Evolutionary conservation across 2,797 vertebrate genomes (phyloP), one percentile per base, ranked within the genome.

Genomic region (Moxostoma hubbsi): DNA sequence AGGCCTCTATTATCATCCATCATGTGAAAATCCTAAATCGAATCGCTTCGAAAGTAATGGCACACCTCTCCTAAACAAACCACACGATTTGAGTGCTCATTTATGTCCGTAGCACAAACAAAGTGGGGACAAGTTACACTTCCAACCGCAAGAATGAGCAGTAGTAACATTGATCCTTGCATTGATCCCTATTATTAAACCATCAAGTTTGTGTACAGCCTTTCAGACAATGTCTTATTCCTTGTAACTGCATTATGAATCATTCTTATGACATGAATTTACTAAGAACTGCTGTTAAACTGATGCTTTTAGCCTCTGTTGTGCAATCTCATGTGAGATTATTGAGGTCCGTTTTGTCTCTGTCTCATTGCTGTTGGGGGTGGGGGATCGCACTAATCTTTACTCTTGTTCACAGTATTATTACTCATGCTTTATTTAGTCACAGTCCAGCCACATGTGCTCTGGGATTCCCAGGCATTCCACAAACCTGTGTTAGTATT

Each of bases 321-420:
- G 24, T 18, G 67, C 57, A 57, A 45, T 73, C 55, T 55, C 12
- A 7, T 16, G 62, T 59, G 69, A 82, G 81, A 78, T 78, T 77
- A 82, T 67, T 50, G 66, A 53, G 43, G 79, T 75, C 43, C 59
- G 53, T 50, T 64, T 15, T 79, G 43, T 75, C 24, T 45, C 47
- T 75, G 24, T 24, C 49, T 69, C 61, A 54, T 11, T 55, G 45
- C 7, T 73, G 63, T 18, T 77, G 69, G 69, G 70, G 81, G 81
- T 78, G 49, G 69, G 75, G 70, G 71, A 18, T 24, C 63, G 53
- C 75, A 78, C 81, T 82, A 82, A 82, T 82, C 81, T 74, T 77
- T 63, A 55, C 64, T 67, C 63, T 77, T 53, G 49, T 15, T 75
- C 68, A 13, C 43, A 62, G 49, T 55, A 62, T 76, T 58, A 66